These are phyloP conservation scores for Eilema griseolum DNA, from an alignment of 2,888 invertebrate species.

Conservation along the genomic window DNA sequence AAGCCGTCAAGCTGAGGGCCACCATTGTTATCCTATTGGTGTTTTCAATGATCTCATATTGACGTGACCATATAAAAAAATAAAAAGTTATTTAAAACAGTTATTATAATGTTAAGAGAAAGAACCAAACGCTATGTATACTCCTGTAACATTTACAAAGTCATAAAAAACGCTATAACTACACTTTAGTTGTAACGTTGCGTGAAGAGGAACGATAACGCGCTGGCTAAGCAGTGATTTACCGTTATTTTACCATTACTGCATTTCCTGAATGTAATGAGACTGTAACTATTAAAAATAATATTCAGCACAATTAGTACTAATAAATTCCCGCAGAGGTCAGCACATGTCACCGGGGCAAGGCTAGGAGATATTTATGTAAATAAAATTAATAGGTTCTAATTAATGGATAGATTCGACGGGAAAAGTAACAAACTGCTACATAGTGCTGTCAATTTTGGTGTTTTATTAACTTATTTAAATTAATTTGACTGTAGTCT, in stretches of 20 bases:
- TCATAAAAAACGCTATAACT: background rate
- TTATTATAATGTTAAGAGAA: no score
- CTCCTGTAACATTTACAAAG: background rate
- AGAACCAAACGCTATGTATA: background rate
- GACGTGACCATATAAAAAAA: no score
- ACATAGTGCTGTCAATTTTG: background rate
- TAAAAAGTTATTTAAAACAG: no score
- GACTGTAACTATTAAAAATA: background rate
- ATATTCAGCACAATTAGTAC: background rate
- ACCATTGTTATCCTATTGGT: no score
- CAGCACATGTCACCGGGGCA: background rate
- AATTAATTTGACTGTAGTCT: background rate
- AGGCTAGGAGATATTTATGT: background rate
- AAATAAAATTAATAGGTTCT: background rate
- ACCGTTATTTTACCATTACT: background rate
- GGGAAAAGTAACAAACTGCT: background rate
- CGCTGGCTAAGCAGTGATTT: background rate
- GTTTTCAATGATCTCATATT: no score
- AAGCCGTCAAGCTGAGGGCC: no score
- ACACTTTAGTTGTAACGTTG: background rate
- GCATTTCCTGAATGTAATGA: background rate
- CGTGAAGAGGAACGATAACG: background rate
- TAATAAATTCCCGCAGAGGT: background rate
- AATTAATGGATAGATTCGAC: background rate
- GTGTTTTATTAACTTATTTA: background rate